phyloP scores from a whole-genome alignment of 2,888 invertebrate species.

The Ferrisia virgata region DNA sequence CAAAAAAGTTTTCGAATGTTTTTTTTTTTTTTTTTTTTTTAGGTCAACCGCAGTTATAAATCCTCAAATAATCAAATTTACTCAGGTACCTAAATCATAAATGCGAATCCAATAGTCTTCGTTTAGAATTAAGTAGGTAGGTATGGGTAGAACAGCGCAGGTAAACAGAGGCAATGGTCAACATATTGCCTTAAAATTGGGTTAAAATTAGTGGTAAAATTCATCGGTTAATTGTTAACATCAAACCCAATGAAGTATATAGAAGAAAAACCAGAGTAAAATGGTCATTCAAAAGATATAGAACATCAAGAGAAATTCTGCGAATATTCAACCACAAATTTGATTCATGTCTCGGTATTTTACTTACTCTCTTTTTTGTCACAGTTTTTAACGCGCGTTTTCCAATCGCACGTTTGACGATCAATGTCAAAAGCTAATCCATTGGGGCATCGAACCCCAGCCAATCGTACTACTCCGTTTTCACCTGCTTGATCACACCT shows the following conservation, averaged over 20 bases:
- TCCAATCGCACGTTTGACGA: slow-evolving; percentile 95
- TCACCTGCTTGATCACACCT: slow-evolving; percentile 91
- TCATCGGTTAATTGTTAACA: slow-evolving; percentile 9
- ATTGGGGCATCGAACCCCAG: slow-evolving; percentile 83
- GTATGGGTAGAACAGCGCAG: too few relatives aligned
- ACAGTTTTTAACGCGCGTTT: slow-evolving; percentile 93
- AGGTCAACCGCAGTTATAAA: too few relatives aligned
- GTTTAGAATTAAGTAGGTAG: background rate
- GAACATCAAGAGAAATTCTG: background rate
- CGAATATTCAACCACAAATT: slow-evolving; percentile 30
- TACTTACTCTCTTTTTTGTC: slow-evolving; percentile 87
- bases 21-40: too few relatives aligned
- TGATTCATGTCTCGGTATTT: slow-evolving; percentile 32
- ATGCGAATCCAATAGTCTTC: background rate
- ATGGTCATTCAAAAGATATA: background rate
- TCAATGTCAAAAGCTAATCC: slow-evolving; percentile 91
- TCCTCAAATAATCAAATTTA: too few relatives aligned
- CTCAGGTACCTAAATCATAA: too few relatives aligned
- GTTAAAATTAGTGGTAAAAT: background rate
- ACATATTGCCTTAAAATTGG: background rate
- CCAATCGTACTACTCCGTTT: slow-evolving; percentile 80
- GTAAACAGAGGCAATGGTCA: background rate
- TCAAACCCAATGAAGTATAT: background rate
- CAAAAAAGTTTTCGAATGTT: background rate
- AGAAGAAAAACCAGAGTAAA: background rate